Base-by-base conservation (phyloP, 2,113 vertebrate species). In the Ammodytes marinus region DNA sequence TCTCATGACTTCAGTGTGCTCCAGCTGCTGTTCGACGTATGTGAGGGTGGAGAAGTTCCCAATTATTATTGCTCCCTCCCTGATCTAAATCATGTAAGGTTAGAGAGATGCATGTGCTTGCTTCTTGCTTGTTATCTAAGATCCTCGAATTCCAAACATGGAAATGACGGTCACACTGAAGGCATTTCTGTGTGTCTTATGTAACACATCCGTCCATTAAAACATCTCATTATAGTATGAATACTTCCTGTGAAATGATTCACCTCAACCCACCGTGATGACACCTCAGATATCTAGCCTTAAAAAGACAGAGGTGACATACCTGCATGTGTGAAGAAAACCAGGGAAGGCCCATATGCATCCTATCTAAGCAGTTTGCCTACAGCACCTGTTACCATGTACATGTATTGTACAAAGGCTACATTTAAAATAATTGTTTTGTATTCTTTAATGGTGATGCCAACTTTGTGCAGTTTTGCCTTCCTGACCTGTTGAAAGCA, bases 271-370 rank as follows among this genome's bases (percentile, higher is more conserved):
- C 61, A 69, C 57, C 9, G 0, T 35, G 68, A 58, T 75, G 73
- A 83, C 59, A 53, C 69, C 72, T 83, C 42, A 64, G 15, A 64
- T 57, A 59, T 61, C 15, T 0, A 15, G 66, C 45, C 45, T 15
- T 83, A 49, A 75, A 75, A 80, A 79, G 66, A 45, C 59, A 58
- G 45, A 43, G 74, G 70, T 77, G 69, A 70, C 17, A 27, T 27
- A 27, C 27, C 27, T 27, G 27, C 27, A 27, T 27, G 27, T 27
- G 27, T 27, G 27, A 27, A 27, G 27, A 27, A 27, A 27, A 27
- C 27, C 27, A 27, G 27, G 27, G 27, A 27, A 27, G 27, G 27
- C 27, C 27, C 2, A 27, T 27, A 27, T 27, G 27, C 27, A 27
- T 27, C 27, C 27, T 27, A 27, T 27, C 27, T 27, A 27, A 27